Percentiles rank a stretch among this genome's conserved stretches.
Conservation (phyloP, 2,888 invertebrate genomes). For the Poecilus cupreus region DNA sequence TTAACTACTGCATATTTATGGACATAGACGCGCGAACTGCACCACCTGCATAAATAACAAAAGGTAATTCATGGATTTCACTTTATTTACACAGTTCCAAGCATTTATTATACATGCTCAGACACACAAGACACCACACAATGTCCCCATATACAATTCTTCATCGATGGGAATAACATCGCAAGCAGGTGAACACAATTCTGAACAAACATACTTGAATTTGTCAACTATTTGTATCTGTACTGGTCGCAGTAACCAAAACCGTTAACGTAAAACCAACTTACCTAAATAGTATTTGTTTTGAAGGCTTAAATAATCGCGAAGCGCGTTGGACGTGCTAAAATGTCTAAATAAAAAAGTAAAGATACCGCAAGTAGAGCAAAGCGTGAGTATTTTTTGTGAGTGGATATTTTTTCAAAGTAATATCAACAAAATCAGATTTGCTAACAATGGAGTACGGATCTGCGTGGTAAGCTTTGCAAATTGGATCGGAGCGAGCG, state of each 20-base stretch:
- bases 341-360: constrained; percentile 34
- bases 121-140: background rate
- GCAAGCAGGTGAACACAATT: background rate
- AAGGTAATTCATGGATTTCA: constrained; percentile 58
- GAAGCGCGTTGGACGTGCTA: background rate
- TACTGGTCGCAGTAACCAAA: background rate
- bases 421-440: constrained; percentile 44
- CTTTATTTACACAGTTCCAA: constrained; percentile 46
- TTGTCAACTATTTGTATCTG: background rate
- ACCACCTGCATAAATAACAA: constrained; percentile 59
- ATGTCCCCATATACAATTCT: constrained; percentile 4
- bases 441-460: constrained; percentile 57
- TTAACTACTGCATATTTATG: constrained; percentile 60
- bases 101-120: constrained; percentile 23
- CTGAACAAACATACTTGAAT: background rate
- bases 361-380: constrained; percentile 24
- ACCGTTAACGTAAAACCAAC: no score
- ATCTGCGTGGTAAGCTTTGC: constrained; percentile 61
- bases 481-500: constrained; percentile 63
- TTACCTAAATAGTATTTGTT: background rate
- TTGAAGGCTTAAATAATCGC: background rate
- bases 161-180: constrained; percentile 11
- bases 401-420: constrained; percentile 33
- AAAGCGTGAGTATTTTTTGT: constrained; percentile 20
- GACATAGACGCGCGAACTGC: constrained; percentile 20